A percentile compares a stretch with the other conserved stretches of the same genome.
Evolutionary conservation across 2,888 invertebrate species (phyloP).

Genomic region (Blastobasis lacticolella): DNA sequence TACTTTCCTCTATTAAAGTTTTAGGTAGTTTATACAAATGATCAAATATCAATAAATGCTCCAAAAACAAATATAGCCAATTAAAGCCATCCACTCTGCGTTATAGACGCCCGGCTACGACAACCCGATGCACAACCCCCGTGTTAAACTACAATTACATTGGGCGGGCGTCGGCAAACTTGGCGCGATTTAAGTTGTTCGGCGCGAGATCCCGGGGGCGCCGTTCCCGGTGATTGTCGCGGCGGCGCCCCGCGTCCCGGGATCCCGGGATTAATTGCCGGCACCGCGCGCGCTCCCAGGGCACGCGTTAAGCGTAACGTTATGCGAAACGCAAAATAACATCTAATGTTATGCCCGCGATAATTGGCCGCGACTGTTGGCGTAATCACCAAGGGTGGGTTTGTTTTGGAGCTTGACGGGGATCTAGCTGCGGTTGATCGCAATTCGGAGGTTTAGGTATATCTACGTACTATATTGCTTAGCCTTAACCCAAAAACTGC

Average conservation of each 20-base stretch:
- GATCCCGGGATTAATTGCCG: slow-evolving; percentile 49
- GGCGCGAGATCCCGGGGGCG: slow-evolving; percentile 51
- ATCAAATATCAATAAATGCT: too few species aligned
- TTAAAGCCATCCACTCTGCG: too few species aligned
- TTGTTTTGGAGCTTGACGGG: too few species aligned
- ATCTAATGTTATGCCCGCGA: slow-evolving; percentile 56
- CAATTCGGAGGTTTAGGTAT: too few species aligned
- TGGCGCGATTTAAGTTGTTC: slow-evolving; percentile 56
- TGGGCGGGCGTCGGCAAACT: slow-evolving; percentile 49
- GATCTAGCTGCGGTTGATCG: too few species aligned
- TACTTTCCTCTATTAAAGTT: too few species aligned
- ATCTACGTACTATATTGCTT: too few species aligned
- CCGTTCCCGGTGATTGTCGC: slow-evolving; percentile 66
- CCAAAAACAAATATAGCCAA: too few species aligned
- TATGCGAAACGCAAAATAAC: slow-evolving; percentile 60
- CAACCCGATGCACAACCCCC: not conserved
- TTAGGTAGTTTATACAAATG: too few species aligned
- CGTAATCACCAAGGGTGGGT: too few species aligned
- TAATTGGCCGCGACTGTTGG: slow-evolving; percentile 33
- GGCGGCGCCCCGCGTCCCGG: slow-evolving; percentile 27
- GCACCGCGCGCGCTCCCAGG: slow-evolving; percentile 55
- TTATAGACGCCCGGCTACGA: too few species aligned
- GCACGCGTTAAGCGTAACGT: slow-evolving; percentile 54
- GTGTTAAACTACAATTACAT: slow-evolving; percentile 20
- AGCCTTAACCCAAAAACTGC: too few species aligned